Base-by-base conservation (phyloP, 2,888 invertebrate genomes). In the Calameuta idolon region DNA sequence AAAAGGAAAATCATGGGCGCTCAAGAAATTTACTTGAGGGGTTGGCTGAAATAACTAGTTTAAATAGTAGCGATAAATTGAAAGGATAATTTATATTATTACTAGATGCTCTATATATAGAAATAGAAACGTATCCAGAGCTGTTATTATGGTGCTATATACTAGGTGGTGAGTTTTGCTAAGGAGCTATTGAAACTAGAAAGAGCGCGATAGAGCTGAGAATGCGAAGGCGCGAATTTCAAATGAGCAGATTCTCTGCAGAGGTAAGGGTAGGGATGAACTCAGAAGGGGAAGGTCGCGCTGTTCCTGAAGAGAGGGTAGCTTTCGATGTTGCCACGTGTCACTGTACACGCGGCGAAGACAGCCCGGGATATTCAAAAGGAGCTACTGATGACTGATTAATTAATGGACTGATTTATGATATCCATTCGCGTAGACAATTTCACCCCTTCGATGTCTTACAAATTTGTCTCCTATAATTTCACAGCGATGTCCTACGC, bases 371-470 rank as follows among this genome's bases (percentile, higher is more conserved):
- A 78, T 81, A 80, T 81, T 84, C 75, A 79, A 85, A 76, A 31
- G 76, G 69, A 69, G 12, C 12, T 34, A 33, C 71, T 23, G 33
- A 79, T 76, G 80, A 80, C 79, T 77, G 82, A 83, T 81, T 78
- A 79, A 40, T 77, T 83, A 85, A 83, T 84, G 75, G 82, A 80
- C 81, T 82, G 86, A 86, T 84, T 83, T 83, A 85, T 80, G 79
- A 79, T 37, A 23, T 9, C 1, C 9, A 23, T 23, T 23, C 55
- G 2, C 23, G 23, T 55, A 3, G 23, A 55, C 55, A 23, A 9
- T 23, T 55, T 55, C 23, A 23, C 55, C 23, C 15, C 55, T 23
- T 55, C 2, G 9, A 23, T 55, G 9, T 55, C 23, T 55, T 55
- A 9, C 9, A 55, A 9, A 55, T 55, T 9, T 9, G 9, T 23